Conservation (phyloP, 2,888 invertebrate genomes). For the Belgica antarctica region DNA sequence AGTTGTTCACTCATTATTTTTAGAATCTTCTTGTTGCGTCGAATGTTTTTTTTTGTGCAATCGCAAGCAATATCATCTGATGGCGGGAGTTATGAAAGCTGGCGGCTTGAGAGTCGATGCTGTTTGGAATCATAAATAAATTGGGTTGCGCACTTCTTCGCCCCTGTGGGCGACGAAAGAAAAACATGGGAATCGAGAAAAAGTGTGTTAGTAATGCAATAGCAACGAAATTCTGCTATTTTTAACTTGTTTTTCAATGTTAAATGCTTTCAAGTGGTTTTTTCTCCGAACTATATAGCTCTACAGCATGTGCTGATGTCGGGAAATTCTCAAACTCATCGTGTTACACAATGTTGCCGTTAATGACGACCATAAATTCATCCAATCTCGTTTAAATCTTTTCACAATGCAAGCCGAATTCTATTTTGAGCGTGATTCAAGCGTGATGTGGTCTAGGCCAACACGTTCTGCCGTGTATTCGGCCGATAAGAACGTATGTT, state of each 20-base stretch:
- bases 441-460: slow-evolving; percentile 10
- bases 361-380: neutral
- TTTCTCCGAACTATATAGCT: no score
- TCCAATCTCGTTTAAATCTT: neutral
- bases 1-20: slow-evolving; percentile 22
- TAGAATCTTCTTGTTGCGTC: slow-evolving; percentile 13
- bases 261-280: slow-evolving; percentile 19
- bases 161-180: neutral
- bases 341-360: neutral
- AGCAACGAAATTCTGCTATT: neutral
- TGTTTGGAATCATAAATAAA: slow-evolving; percentile 35
- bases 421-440: neutral
- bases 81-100: slow-evolving; percentile 3
- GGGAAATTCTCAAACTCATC: neutral
- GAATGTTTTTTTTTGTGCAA: slow-evolving; percentile 27
- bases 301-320: neutral
- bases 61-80: slow-evolving; percentile 24
- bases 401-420: neutral
- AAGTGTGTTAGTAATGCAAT: slow-evolving; percentile 44
- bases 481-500: no score
- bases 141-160: slow-evolving; percentile 33
- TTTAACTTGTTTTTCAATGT: slow-evolving; percentile 38
- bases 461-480: no score
- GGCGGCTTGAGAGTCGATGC: neutral
- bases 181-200: neutral